These are phyloP conservation scores for western clawed frog (Xenopus tropicalis) DNA, from an alignment of 2,113 vertebrate species.

Conservation along the genomic window UCB_Xtro_10.0 CM004448.2:94617501-94618000, in stretches of 20 bases:
- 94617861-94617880: too few species aligned
- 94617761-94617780: not conserved
- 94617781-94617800: not conserved
- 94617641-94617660: not conserved
- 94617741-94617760: not conserved
- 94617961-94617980: too few species aligned
- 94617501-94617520: not conserved
- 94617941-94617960: too few species aligned
- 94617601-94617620: not conserved
- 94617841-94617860: too few species aligned
- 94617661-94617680: not conserved
- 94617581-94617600: slow-evolving; percentile 1
- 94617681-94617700: not conserved
- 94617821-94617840: not conserved
- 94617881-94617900: too few species aligned
- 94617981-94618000: too few species aligned
- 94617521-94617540: not conserved
- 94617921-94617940: too few species aligned
- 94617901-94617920: too few species aligned
- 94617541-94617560: not conserved
- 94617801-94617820: not conserved
- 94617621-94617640: not conserved
- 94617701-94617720: not conserved
- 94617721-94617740: not conserved
- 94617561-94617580: slow-evolving; percentile 2